phyloP scores from a whole-genome alignment of 2,797 vertebrate species.

The Kryptolebias ocellatus region DNA sequence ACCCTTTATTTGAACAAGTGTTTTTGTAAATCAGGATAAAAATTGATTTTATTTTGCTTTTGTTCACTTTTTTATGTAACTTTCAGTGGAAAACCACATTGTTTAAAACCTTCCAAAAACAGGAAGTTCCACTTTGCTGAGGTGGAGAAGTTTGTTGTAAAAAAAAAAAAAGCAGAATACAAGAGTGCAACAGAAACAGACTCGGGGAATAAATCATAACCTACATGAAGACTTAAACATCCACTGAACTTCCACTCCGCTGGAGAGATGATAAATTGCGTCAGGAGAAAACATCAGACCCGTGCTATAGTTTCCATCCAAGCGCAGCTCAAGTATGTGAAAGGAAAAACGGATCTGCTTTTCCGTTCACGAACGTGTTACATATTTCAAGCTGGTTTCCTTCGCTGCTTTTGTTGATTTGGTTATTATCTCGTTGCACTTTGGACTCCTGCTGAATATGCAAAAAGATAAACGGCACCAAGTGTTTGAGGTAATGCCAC shows the following conservation, averaged over 20 bases:
- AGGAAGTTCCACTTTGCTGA: conserved; percentile 3
- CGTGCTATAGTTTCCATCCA: conserved; percentile 13
- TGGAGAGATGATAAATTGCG: conserved; percentile 23
- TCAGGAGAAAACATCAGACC: conserved; percentile 37
- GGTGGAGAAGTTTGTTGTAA: conserved; percentile 12
- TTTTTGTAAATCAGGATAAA: neutral
- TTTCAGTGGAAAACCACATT: conserved; percentile 4
- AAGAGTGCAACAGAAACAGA: conserved; percentile 14
- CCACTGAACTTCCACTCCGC: conserved; percentile 8
- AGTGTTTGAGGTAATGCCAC: neutral
- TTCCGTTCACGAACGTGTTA: conserved; percentile 10
- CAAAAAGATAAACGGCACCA: neutral
- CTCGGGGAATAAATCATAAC: conserved; percentile 26
- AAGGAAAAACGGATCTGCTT: conserved; percentile 23
- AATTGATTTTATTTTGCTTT: neutral
- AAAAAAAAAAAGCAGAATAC: conserved; percentile 16
- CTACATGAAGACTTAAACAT: conserved; percentile 30
- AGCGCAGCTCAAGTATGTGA: conserved; percentile 14
- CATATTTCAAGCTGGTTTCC: conserved; percentile 1
- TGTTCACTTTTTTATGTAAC: neutral
- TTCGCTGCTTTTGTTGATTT: conserved; percentile 11
- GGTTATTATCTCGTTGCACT: neutral
- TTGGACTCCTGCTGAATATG: neutral
- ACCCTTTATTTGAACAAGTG: too few relatives aligned
- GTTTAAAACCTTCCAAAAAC: conserved; percentile 6